Evolutionary conservation across 2,888 invertebrate species (phyloP), one percentile per base, ranked within the genome.

Genomic region (Cataglyphis livida): DNA sequence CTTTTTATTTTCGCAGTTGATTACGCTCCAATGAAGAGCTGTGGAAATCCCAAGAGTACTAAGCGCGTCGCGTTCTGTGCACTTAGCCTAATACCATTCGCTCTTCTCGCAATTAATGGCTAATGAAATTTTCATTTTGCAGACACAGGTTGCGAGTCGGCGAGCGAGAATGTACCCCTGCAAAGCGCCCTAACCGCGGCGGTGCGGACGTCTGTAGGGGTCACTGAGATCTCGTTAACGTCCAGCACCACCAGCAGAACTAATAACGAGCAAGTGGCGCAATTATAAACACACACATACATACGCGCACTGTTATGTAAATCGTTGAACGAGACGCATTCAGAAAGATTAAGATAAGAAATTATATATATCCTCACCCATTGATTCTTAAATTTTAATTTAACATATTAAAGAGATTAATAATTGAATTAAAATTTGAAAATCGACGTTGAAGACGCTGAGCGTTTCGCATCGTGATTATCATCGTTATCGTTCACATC

Each of bases 131-230:
- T 44, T 18, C 21, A 75, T 90, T 86, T 93, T 93, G 76, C 92
- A 94, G 94, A 92, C 88, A 90, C 93, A 6, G 92, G 91, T 78
- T 93, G 92, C 84, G 94, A 94, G 64, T 84, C 92, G 88, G 89
- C 87, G 73, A 93, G 93, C 84, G 94, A 94, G 87, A 93, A 91
- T 82, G 91, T 94, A 82, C 94, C 94, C 44, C 85, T 94, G 57
- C 93, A 93, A 86, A 91, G 93, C 86, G 93, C 93, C 62, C 87
- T 93, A 61, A 92, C 92, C 57, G 91, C 93, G 21, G 92, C 93
- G 21, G 93, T 93, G 71, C 93, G 93, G 89, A 93, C 94, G 65
- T 93, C 94, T 62, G 91, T 92, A 48, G 93, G 93, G 57, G 92
- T 94, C 54, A 93, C 93, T 76, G 93, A 94, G 90, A 93, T 94